Percentiles rank a stretch among this genome's conserved stretches.
These are phyloP conservation scores for Cossypha caffra DNA, from an alignment of 2,797 vertebrate species.

Conservation along the genomic window DNA sequence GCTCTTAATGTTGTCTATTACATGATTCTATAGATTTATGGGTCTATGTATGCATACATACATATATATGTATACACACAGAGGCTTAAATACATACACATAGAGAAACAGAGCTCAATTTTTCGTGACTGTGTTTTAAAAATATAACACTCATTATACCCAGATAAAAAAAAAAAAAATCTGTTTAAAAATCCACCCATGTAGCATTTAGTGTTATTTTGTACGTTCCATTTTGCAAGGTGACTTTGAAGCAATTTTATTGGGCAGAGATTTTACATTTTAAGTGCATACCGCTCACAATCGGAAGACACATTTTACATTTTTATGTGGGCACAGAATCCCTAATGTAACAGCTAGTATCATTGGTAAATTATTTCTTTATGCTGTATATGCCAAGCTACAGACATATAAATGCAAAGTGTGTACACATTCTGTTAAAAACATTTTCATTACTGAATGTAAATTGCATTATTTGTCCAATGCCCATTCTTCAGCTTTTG, in stretches of 20 bases:
- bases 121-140: not conserved
- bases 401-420: conserved; percentile 52
- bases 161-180: not conserved
- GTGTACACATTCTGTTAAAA: conserved; percentile 62
- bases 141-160: not conserved
- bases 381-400: not conserved
- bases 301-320: conserved; percentile 35
- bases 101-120: not conserved
- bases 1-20: not conserved
- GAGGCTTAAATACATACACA: not conserved
- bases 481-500: conserved; percentile 22
- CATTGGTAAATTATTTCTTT: conserved; percentile 46
- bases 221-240: not conserved
- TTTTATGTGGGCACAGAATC: conserved; percentile 51
- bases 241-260: conserved; percentile 55
- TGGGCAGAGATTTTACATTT: conserved; percentile 43
- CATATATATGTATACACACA: not conserved
- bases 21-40: not conserved
- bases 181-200: conserved; percentile 4
- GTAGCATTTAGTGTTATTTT: not conserved
- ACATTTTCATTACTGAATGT: conserved; percentile 57
- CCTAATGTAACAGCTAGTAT: conserved; percentile 28
- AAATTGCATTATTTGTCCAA: conserved; percentile 50
- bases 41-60: not conserved
- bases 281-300: conserved; percentile 28